Evolutionary conservation across 1,140 invertebrate genomes (phyloP).

Genomic region (Cephus cinctus): DNA sequence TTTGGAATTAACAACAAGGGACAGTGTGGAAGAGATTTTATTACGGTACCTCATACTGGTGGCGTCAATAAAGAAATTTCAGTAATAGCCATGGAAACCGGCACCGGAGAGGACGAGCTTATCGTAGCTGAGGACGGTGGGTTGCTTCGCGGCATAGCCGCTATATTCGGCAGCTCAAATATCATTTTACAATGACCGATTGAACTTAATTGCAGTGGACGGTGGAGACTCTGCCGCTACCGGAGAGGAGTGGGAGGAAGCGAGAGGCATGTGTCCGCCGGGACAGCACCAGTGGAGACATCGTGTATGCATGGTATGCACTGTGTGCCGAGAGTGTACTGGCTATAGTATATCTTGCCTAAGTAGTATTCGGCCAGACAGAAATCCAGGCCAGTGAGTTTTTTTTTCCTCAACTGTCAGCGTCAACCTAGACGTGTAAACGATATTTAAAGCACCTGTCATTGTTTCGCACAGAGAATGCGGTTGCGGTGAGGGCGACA

Average conservation of each 20-base stretch:
- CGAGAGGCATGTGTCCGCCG: slow-evolving; percentile 66
- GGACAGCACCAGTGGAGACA: slow-evolving; percentile 78
- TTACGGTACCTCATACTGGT: slow-evolving; percentile 56
- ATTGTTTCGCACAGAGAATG: slow-evolving; percentile 73
- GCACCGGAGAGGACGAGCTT: slow-evolving; percentile 64
- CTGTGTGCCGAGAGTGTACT: slow-evolving; percentile 90
- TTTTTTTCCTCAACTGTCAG: slow-evolving; percentile 11
- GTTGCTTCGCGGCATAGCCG: no score
- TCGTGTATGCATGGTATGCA: slow-evolving; percentile 86
- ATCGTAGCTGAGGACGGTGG: slow-evolving; percentile 47
- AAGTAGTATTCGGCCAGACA: slow-evolving; percentile 72
- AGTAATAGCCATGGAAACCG: slow-evolving; percentile 66
- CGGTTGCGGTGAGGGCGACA: slow-evolving; percentile 93
- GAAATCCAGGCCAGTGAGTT: slow-evolving; percentile 85
- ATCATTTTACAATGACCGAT: no score
- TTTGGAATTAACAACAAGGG: slow-evolving; percentile 98
- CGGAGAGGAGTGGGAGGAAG: slow-evolving; percentile 62
- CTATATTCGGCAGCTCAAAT: no score
- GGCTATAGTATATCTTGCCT: slow-evolving; percentile 87
- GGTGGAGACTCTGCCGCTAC: slow-evolving; percentile 35
- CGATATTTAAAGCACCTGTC: no score
- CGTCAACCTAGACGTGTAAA: slow-evolving; percentile 5
- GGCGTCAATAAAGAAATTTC: slow-evolving; percentile 49
- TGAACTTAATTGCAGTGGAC: slow-evolving; percentile 21
- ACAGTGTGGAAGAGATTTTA: slow-evolving; percentile 91